These are phyloP conservation scores for Drosophila quinaria DNA, from an alignment of 2,888 invertebrate species.

Conservation along the genomic window DNA sequence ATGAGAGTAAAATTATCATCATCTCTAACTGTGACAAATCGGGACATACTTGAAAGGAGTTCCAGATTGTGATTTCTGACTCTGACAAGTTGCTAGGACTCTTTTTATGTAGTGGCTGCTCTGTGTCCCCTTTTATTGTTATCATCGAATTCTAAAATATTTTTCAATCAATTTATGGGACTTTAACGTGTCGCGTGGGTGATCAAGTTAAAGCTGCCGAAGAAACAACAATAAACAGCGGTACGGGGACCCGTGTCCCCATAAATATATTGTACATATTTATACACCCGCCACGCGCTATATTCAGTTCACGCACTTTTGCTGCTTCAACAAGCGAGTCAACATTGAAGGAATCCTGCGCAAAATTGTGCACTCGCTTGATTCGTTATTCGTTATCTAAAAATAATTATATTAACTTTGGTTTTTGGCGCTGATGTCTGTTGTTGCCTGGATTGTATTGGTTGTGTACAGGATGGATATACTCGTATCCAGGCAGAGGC, in stretches of 20 bases:
- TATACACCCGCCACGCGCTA: slow-evolving; percentile 3
- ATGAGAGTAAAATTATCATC: slow-evolving; percentile 1
- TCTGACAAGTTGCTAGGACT: slow-evolving; percentile 23
- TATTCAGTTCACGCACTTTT: slow-evolving; percentile 51
- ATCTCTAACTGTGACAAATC: slow-evolving; percentile 68
- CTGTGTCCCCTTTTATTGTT: slow-evolving; percentile 48
- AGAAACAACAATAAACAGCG: slow-evolving; percentile 47
- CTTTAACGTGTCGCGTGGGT: slow-evolving; percentile 31
- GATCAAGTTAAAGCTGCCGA: slow-evolving; percentile 29
- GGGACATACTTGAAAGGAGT: slow-evolving; percentile 34
- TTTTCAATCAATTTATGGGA: slow-evolving; percentile 42
- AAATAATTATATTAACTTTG: slow-evolving; percentile 82
- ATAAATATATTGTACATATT: slow-evolving; percentile 1
- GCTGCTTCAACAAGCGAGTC: slow-evolving; percentile 47
- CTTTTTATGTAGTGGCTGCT: slow-evolving; percentile 3
- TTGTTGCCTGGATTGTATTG: slow-evolving; percentile 19
- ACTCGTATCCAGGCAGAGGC: not conserved
- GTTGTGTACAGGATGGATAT: slow-evolving; percentile 10
- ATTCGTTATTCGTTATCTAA: slow-evolving; percentile 80
- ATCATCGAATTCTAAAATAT: slow-evolving; percentile 47
- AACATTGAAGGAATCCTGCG: slow-evolving; percentile 32
- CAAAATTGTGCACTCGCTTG: slow-evolving; percentile 80
- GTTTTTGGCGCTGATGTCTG: slow-evolving; percentile 61
- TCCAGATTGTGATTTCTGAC: slow-evolving; percentile 18
- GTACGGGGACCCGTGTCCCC: slow-evolving; percentile 7